Percentiles rank a stretch among this genome's conserved stretches.
These are phyloP conservation scores for Mimas tiliae DNA, from an alignment of 2,888 invertebrate genomes.

Conservation along the genomic window DNA sequence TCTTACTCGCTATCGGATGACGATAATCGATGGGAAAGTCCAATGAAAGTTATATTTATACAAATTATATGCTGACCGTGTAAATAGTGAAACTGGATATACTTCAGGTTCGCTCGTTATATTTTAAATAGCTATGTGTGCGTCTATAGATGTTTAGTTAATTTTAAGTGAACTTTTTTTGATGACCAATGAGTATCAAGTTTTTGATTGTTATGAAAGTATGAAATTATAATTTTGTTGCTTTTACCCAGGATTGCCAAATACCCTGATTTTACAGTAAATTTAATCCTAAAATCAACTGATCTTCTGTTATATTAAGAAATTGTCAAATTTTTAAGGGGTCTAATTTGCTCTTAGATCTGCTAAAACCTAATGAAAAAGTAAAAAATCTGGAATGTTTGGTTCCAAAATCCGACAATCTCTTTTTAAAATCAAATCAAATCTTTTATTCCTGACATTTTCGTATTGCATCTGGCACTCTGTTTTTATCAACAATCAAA, in stretches of 20 bases:
- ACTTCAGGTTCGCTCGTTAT: background rate
- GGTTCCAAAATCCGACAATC: too few relatives aligned
- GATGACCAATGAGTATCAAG: background rate
- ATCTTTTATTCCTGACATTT: too few relatives aligned
- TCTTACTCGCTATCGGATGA: slow-evolving; percentile 66
- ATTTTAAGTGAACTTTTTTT: background rate
- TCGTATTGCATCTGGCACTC: too few relatives aligned
- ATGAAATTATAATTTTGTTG: background rate
- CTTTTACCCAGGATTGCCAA: background rate
- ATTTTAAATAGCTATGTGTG: background rate
- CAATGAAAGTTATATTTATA: slow-evolving; percentile 55
- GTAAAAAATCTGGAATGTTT: too few relatives aligned
- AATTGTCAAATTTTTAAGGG: too few relatives aligned
- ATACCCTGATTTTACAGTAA: too few relatives aligned
- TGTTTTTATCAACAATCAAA: too few relatives aligned
- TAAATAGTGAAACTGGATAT: slow-evolving; percentile 18
- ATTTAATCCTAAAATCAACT: too few relatives aligned
- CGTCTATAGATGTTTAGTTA: background rate
- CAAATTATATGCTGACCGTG: slow-evolving; percentile 18
- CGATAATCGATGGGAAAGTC: slow-evolving; percentile 68
- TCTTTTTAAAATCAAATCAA: too few relatives aligned
- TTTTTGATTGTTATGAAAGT: background rate
- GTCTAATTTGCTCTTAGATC: too few relatives aligned
- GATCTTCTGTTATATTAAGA: too few relatives aligned
- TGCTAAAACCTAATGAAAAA: too few relatives aligned